phyloP scores from a whole-genome alignment of 2,113 vertebrate species.

The Mustela nigripes region DNA sequence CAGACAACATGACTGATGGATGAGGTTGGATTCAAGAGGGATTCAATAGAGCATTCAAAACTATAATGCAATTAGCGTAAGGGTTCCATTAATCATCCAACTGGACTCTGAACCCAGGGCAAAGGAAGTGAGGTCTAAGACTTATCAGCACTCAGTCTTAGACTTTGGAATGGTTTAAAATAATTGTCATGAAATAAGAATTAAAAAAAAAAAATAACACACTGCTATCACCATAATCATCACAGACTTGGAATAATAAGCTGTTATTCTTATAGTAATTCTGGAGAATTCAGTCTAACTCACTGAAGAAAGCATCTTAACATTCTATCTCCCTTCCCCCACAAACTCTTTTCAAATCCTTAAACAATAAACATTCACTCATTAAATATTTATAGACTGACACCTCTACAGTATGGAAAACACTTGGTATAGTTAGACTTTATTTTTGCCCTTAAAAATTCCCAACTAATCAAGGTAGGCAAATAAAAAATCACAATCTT shows the following conservation, averaged over 20 bases:
- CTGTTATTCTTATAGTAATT: neutral
- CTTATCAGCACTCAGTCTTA: neutral
- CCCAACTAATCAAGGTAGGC: neutral
- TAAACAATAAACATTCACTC: neutral
- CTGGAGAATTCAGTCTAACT: neutral
- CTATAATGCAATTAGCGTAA: neutral
- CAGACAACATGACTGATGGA: neutral
- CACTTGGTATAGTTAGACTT: neutral
- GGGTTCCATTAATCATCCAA: constrained; percentile 22
- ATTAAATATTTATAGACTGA: neutral
- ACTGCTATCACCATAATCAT: neutral
- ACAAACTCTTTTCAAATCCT: neutral
- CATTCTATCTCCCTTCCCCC: neutral
- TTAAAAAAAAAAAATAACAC: neutral
- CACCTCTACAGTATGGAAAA: neutral
- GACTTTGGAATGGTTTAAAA: neutral
- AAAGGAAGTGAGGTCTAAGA: constrained; percentile 3
- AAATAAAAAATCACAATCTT: neutral
- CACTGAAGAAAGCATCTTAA: neutral
- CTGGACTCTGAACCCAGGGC: neutral
- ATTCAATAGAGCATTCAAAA: constrained; percentile 52
- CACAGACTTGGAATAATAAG: neutral
- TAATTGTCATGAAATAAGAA: neutral
- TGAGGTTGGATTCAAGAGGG: neutral
- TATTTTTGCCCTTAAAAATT: neutral